Percentiles rank a stretch among this genome's conserved stretches.
Conservation (phyloP, 2,113 vertebrate species). For the Mus pahari region DNA sequence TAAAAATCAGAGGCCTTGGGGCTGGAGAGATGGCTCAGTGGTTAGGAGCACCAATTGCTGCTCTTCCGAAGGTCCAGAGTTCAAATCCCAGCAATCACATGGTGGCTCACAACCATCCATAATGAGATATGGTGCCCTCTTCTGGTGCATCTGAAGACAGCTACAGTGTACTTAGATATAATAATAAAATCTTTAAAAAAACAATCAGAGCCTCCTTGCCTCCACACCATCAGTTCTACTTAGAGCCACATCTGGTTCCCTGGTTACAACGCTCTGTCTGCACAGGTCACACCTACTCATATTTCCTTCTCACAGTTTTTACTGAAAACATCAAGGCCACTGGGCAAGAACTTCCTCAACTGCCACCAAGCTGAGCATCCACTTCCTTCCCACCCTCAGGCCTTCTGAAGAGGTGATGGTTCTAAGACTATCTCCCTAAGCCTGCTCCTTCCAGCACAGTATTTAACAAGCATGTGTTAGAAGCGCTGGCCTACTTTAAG, state of each 20-base stretch:
- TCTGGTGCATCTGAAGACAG: too few species aligned
- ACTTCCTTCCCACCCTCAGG: background rate
- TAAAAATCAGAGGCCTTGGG: too few species aligned
- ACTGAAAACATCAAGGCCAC: slow-evolving; percentile 21
- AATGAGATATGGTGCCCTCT: too few species aligned
- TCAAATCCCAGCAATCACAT: too few species aligned
- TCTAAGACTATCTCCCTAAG: background rate
- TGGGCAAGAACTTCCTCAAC: slow-evolving; percentile 22
- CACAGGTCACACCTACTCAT: background rate
- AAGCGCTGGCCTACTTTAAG: slow-evolving; percentile 31
- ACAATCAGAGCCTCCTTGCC: too few species aligned
- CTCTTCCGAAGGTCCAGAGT: too few species aligned
- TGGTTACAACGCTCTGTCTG: background rate
- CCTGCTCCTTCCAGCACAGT: background rate
- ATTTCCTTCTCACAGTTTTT: background rate
- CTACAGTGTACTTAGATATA: too few species aligned
- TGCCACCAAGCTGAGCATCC: background rate
- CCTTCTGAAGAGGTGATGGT: slow-evolving; percentile 3
- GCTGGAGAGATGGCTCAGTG: too few species aligned
- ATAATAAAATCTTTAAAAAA: too few species aligned
- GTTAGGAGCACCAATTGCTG: too few species aligned
- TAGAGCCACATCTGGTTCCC: background rate
- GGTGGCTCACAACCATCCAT: too few species aligned
- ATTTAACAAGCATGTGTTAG: background rate
- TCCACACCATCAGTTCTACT: background rate